Evolutionary conservation across 2,113 vertebrate species (phyloP).

Genomic region (Pygoscelis antarcticus): DNA sequence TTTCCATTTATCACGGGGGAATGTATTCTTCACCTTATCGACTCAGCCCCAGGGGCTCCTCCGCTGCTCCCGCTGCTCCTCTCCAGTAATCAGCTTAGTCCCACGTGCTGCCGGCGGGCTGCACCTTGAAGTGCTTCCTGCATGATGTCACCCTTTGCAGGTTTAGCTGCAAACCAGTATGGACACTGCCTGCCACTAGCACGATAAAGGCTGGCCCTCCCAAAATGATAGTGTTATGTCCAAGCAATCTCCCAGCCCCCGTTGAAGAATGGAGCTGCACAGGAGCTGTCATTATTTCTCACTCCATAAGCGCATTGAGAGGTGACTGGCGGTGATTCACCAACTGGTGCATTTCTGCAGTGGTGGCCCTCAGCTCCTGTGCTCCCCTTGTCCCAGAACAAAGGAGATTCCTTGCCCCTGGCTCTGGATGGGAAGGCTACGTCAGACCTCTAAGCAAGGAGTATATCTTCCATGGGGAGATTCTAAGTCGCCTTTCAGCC

Average conservation of each 20-base stretch:
- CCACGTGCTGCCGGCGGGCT: not conserved
- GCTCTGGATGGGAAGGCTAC: not conserved
- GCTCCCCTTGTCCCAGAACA: not conserved
- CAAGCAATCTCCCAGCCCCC: not conserved
- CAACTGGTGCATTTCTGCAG: not conserved
- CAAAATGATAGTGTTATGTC: not conserved
- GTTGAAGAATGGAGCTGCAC: not conserved
- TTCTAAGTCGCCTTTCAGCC: not conserved
- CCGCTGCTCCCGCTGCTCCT: not conserved
- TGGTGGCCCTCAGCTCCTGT: not conserved
- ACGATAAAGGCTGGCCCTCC: not conserved
- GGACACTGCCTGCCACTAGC: not conserved
- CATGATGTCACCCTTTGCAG: not conserved
- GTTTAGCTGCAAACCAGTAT: not conserved
- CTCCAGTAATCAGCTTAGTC: not conserved
- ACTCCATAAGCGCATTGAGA: not conserved
- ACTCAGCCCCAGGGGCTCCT: not conserved
- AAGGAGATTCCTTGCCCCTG: not conserved
- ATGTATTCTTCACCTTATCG: not conserved
- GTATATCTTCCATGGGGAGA: not conserved
- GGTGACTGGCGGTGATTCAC: accelerated
- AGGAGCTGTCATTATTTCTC: not conserved
- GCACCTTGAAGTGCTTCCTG: not conserved
- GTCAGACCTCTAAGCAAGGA: not conserved
- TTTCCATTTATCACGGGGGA: not conserved